Evolutionary conservation across 1,140 invertebrate species (phyloP).

Genomic region (Drosophila neocordata): DNA sequence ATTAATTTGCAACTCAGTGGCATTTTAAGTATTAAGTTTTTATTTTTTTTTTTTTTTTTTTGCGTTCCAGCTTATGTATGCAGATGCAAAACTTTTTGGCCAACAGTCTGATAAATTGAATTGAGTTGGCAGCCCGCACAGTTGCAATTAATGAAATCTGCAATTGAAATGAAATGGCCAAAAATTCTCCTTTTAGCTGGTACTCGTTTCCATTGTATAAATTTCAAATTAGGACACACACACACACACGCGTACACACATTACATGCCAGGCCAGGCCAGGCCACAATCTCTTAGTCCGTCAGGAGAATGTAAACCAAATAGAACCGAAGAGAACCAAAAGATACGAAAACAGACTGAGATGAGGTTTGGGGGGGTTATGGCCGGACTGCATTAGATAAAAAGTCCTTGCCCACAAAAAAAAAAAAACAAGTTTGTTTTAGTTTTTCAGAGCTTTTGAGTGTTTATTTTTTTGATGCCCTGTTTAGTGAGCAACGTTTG

Average conservation of each 20-base stretch:
- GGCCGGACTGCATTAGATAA: slow-evolving; percentile 5
- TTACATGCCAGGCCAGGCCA: not conserved
- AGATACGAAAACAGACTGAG: not conserved
- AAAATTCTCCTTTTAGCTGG: not conserved
- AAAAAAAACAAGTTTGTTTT: slow-evolving; percentile 1
- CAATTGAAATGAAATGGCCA: slow-evolving; percentile 45
- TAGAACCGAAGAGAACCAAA: not conserved
- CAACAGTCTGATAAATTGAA: slow-evolving; percentile 53
- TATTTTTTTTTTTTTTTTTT: not conserved
- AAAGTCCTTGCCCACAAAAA: not conserved
- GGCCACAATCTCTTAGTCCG: not conserved
- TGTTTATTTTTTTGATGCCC: slow-evolving; percentile 15
- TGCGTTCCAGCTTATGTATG: no score
- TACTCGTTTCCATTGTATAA: slow-evolving; percentile 24
- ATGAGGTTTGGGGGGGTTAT: not conserved
- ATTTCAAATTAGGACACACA: slow-evolving; percentile 38
- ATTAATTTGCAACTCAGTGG: slow-evolving; percentile 44
- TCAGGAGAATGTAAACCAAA: no score
- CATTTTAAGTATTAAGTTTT: slow-evolving; percentile 5
- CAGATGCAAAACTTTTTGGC: slow-evolving; percentile 41
- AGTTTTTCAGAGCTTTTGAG: not conserved
- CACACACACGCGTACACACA: not conserved
- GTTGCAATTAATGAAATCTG: slow-evolving; percentile 58
- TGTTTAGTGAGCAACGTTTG: not conserved
- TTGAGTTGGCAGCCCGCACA: slow-evolving; percentile 45